phyloP scores from a whole-genome alignment of 1,140 invertebrate genomes.

The Bicyclus anynana region DNA sequence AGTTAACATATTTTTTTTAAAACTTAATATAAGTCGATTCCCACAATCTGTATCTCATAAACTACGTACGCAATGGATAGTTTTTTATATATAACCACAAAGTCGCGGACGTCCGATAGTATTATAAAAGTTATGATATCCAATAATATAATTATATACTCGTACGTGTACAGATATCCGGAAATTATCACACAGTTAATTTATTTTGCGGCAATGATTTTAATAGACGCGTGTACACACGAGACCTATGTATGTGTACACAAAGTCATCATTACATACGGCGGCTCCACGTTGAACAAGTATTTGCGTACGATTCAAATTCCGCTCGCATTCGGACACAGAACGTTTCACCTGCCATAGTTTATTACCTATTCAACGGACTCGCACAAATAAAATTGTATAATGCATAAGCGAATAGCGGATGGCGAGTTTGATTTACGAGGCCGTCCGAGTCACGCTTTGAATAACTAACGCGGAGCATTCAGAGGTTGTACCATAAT shows the following conservation, averaged over 20 bases:
- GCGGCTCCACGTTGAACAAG: conserved; percentile 30
- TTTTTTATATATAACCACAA: too few relatives aligned
- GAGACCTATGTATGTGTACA: conserved; percentile 8
- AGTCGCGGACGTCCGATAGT: too few relatives aligned
- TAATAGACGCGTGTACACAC: neutral
- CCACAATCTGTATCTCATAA: too few relatives aligned
- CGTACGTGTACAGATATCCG: too few relatives aligned
- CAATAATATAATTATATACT: too few relatives aligned
- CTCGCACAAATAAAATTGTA: conserved; percentile 77
- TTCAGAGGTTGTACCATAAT: conserved; percentile 29
- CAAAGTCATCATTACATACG: conserved; percentile 15
- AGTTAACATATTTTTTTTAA: too few relatives aligned
- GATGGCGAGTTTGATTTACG: conserved; percentile 75
- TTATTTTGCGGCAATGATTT: neutral
- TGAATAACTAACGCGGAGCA: conserved; percentile 70
- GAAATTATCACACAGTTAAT: neutral
- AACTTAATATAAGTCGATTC: too few relatives aligned
- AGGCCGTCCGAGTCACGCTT: conserved; percentile 51
- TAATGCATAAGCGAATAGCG: conserved; percentile 76
- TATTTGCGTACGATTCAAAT: conserved; percentile 64
- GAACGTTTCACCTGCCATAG: conserved; percentile 68
- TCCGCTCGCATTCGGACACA: conserved; percentile 51
- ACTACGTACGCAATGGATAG: too few relatives aligned
- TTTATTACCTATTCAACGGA: conserved; percentile 75
- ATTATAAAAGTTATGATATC: too few relatives aligned